A percentile compares a stretch with the other conserved stretches of the same genome.
Conservation (phyloP, 2,113 vertebrate species). For the Thamnophis sirtalis region DNA sequence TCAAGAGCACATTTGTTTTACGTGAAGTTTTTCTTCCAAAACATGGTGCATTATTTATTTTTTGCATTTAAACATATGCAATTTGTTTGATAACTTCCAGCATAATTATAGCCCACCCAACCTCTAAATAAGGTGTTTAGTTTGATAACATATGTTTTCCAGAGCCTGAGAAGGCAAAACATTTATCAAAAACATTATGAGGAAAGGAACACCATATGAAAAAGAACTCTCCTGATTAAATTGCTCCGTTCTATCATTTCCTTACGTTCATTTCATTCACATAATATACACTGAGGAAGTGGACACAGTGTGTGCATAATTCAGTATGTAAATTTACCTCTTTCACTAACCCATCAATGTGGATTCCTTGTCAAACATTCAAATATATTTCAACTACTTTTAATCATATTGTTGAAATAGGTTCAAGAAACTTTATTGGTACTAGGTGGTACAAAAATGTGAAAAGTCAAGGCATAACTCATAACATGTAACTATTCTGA, state of each 20-base stretch:
- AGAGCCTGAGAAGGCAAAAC: slow-evolving; percentile 47
- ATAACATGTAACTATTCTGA: background rate
- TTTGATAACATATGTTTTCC: slow-evolving; percentile 59
- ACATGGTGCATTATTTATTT: slow-evolving; percentile 48
- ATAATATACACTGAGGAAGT: background rate
- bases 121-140: slow-evolving; percentile 61
- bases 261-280: slow-evolving; percentile 38
- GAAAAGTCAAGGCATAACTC: background rate
- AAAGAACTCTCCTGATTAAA: slow-evolving; percentile 61
- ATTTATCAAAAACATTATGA: slow-evolving; percentile 59
- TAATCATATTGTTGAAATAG: background rate
- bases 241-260: slow-evolving; percentile 50
- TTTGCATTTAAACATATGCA: slow-evolving; percentile 59
- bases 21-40: slow-evolving; percentile 60
- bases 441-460: background rate
- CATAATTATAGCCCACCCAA: slow-evolving; percentile 71
- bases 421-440: background rate
- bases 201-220: slow-evolving; percentile 43
- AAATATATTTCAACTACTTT: background rate
- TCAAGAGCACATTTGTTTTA: slow-evolving; percentile 62
- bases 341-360: background rate
- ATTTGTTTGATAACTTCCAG: slow-evolving; percentile 69
- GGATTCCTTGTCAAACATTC: background rate
- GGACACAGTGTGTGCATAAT: background rate
- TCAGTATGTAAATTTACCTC: background rate